These are phyloP conservation scores for Adelges cooleyi DNA, from an alignment of 1,140 invertebrate genomes.

Conservation along the genomic window DNA sequence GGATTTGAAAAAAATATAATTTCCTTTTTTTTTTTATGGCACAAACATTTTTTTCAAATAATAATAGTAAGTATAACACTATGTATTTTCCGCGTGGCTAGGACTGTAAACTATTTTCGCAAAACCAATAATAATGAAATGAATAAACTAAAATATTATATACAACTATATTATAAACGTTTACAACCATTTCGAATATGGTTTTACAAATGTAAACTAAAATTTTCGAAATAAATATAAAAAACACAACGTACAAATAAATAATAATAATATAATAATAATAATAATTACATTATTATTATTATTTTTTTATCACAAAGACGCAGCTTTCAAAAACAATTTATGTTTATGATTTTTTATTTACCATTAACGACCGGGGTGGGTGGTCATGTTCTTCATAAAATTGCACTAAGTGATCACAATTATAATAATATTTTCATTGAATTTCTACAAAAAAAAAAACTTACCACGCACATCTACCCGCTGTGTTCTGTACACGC, in stretches of 20 bases:
- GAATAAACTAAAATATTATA: no score
- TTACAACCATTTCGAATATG: no score
- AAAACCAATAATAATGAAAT: no score
- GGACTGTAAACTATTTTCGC: no score
- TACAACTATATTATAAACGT: no score
- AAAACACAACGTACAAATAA: constrained; percentile 17
- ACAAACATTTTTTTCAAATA: constrained; percentile 17
- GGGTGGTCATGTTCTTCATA: neutral
- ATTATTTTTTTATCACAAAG: constrained; percentile 20
- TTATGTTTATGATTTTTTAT: neutral
- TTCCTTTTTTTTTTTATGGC: constrained; percentile 26
- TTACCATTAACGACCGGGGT: neutral
- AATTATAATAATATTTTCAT: neutral
- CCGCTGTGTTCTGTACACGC: neutral
- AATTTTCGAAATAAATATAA: neutral
- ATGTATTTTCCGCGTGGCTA: no score
- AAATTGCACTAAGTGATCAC: constrained; percentile 9
- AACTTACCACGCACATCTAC: neutral
- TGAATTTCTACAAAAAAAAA: neutral
- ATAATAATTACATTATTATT: no score
- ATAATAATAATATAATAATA: no score
- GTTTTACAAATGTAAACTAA: no score
- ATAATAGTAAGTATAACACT: no score
- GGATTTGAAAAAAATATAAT: no score
- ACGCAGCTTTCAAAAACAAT: neutral